Conservation (phyloP, 2,113 vertebrate genomes). For the Tretioscincus oriximinensis region DNA sequence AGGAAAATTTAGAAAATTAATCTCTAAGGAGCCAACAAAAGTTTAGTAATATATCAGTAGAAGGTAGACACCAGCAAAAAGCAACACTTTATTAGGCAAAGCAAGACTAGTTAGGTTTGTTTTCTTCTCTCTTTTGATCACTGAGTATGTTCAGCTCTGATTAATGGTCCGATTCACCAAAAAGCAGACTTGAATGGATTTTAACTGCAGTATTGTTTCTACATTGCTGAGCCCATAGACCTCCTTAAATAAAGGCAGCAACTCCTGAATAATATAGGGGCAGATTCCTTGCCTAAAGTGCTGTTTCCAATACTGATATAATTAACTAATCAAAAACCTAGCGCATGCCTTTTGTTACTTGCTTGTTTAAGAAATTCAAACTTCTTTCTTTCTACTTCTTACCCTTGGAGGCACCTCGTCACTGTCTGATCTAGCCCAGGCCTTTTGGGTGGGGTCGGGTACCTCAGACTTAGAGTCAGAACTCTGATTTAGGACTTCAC, state of each 20-base stretch:
- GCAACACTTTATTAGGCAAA: constrained; percentile 71
- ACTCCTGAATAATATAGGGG: constrained; percentile 30
- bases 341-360: constrained; percentile 54
- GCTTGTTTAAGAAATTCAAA: constrained; percentile 48
- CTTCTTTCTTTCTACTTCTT: constrained; percentile 83
- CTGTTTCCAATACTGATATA: constrained; percentile 34
- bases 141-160: constrained; percentile 46
- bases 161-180: constrained; percentile 53
- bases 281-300: constrained; percentile 46
- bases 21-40: constrained; percentile 71
- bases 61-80: constrained; percentile 67
- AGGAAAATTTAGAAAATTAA: constrained; percentile 70
- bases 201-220: constrained; percentile 46
- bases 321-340: constrained; percentile 46
- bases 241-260: constrained; percentile 33
- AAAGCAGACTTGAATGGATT: constrained; percentile 52
- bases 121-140: constrained; percentile 38
- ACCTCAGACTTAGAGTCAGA: constrained; percentile 83
- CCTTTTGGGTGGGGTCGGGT: constrained; percentile 80
- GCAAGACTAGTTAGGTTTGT: not conserved
- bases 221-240: constrained; percentile 44
- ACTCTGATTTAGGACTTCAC: constrained; percentile 85
- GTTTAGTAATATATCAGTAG: constrained; percentile 65
- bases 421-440: constrained; percentile 87
- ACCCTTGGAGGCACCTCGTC: constrained; percentile 92